Percentiles rank a stretch among this genome's conserved stretches.
These are phyloP conservation scores for Hemibagrus guttatus DNA, from an alignment of 2,797 vertebrate genomes.

Conservation along the genomic window DNA sequence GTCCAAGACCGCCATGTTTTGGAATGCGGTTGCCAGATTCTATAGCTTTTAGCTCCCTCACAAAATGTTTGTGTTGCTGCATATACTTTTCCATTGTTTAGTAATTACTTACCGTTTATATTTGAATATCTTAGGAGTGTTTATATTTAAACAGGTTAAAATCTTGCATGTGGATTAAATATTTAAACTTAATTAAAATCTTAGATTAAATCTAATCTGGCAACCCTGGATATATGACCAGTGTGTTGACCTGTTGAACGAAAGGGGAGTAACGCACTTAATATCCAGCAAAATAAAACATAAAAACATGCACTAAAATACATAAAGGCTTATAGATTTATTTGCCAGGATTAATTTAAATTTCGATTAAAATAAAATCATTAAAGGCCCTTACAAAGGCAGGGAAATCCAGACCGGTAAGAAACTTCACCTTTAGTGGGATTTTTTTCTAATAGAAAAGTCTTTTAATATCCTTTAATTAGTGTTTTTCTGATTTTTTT, in stretches of 20 bases:
- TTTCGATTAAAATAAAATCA: not conserved
- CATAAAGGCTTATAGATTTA: not conserved
- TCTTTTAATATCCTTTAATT: not conserved
- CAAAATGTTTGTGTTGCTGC: not conserved
- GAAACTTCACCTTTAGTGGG: not conserved
- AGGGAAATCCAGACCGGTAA: not conserved
- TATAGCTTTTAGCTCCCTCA: accelerated
- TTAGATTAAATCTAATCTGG: not conserved
- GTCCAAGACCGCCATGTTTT: not conserved
- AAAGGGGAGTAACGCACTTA: not conserved
- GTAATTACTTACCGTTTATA: not conserved
- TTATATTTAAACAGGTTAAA: not conserved
- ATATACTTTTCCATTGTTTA: not conserved
- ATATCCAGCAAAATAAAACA: not conserved
- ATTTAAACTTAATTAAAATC: no score
- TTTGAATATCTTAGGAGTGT: not conserved
- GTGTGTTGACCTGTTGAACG: not conserved
- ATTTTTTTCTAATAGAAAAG: not conserved
- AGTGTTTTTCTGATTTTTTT: not conserved
- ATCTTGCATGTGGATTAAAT: not conserved
- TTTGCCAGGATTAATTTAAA: not conserved
- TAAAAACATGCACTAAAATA: not conserved
- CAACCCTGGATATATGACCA: not conserved
- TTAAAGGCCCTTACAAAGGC: not conserved
- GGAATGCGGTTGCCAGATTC: not conserved